Evolutionary conservation across 1,140 invertebrate species (phyloP).

Genomic region (Lepidotrigona ventralis): DNA sequence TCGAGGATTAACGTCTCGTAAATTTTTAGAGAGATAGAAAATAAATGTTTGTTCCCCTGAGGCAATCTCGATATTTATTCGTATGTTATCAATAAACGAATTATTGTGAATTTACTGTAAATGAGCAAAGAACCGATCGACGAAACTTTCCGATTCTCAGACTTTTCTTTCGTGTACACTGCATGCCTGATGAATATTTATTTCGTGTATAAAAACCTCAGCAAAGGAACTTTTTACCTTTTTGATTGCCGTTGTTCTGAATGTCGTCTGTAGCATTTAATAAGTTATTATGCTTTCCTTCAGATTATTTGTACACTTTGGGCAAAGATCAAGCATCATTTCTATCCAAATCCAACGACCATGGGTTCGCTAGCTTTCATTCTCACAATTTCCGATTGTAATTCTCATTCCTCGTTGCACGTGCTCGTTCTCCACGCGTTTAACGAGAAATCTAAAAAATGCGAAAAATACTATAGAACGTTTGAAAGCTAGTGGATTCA

Average conservation of each 20-base stretch:
- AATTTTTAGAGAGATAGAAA: not conserved
- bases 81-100: not conserved
- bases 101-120: not conserved
- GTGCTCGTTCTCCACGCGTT: not conserved
- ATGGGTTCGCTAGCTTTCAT: slow-evolving; percentile 11
- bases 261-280: slow-evolving; percentile 23
- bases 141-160: not conserved
- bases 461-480: not conserved
- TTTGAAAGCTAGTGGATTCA: slow-evolving; percentile 17
- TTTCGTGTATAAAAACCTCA: not conserved
- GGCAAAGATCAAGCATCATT: not conserved
- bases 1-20: not conserved
- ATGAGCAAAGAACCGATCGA: not conserved
- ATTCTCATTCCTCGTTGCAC: not conserved
- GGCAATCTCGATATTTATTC: not conserved
- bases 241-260: slow-evolving; percentile 9
- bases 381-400: not conserved
- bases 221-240: not conserved
- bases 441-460: no score
- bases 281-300: slow-evolving; percentile 15
- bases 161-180: not conserved
- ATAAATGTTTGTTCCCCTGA: not conserved
- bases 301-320: not conserved
- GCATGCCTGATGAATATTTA: slow-evolving; percentile 15
- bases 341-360: not conserved